Evolutionary conservation across 2,113 vertebrate species (phyloP).

Genomic region (Callopanchax toddi): DNA sequence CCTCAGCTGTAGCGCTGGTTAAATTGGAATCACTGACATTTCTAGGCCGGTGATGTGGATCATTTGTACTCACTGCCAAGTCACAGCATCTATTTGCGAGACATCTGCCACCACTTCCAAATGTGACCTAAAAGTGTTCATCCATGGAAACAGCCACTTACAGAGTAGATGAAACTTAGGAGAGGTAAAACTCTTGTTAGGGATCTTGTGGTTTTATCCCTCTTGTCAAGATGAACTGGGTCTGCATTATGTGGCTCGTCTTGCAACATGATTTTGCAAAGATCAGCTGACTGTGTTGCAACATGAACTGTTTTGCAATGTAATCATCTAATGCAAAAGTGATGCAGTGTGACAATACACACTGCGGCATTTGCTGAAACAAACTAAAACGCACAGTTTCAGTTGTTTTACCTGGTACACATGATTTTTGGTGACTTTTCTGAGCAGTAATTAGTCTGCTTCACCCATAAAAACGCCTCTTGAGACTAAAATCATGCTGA

Average conservation of each 20-base stretch:
- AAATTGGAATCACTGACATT: constrained; percentile 75
- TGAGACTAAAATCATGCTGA: no score
- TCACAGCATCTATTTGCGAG: constrained; percentile 54
- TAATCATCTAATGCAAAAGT: no score
- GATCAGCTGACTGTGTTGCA: no score
- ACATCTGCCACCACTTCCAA: constrained; percentile 55
- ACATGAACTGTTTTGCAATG: neutral
- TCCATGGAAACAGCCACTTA: constrained; percentile 44
- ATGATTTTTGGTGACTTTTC: no score
- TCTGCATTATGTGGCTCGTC: neutral
- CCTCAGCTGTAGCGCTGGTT: constrained; percentile 49
- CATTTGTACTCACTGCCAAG: constrained; percentile 67
- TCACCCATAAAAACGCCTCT: no score
- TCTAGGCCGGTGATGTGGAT: constrained; percentile 64
- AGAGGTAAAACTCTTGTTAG: neutral
- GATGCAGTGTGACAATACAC: no score
- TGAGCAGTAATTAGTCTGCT: no score
- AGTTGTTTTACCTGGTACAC: no score
- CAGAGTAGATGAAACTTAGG: constrained; percentile 26
- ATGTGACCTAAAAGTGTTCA: constrained; percentile 35
- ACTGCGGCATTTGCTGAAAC: no score
- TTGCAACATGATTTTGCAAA: neutral
- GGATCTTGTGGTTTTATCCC: neutral
- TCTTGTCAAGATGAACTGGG: neutral
- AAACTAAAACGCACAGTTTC: no score